Evolutionary conservation across 2,113 vertebrate genomes (phyloP).

Genomic region (Pteruthius melanotis): DNA sequence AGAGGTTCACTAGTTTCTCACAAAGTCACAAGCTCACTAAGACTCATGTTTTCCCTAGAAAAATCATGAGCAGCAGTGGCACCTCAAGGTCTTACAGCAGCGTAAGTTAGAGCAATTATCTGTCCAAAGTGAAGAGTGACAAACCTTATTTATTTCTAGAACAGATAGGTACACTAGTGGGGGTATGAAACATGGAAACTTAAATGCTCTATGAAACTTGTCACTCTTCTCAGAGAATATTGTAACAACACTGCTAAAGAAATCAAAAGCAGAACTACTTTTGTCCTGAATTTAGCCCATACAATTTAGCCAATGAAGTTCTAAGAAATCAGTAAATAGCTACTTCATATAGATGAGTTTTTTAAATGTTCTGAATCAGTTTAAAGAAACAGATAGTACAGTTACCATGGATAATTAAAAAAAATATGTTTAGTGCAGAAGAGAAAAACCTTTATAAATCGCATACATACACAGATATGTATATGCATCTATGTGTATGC

Average conservation of each 20-base stretch:
- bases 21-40: accelerated
- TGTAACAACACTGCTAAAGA: neutral
- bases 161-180: neutral
- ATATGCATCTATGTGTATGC: neutral
- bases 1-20: neutral
- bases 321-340: neutral
- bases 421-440: neutral
- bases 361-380: neutral
- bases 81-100: neutral
- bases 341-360: neutral
- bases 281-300: neutral
- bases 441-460: neutral
- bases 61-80: neutral
- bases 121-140: neutral
- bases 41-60: neutral
- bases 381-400: neutral
- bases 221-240: neutral
- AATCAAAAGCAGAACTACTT: neutral
- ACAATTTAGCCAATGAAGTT: neutral
- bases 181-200: neutral
- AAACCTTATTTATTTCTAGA: neutral
- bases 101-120: neutral
- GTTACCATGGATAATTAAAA: neutral
- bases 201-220: neutral
- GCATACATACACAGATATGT: neutral